A percentile compares a stretch with the other conserved stretches of the same genome.
phyloP scores from a whole-genome alignment of 2,797 vertebrate species.

The Oryzias sinensis region DNA sequence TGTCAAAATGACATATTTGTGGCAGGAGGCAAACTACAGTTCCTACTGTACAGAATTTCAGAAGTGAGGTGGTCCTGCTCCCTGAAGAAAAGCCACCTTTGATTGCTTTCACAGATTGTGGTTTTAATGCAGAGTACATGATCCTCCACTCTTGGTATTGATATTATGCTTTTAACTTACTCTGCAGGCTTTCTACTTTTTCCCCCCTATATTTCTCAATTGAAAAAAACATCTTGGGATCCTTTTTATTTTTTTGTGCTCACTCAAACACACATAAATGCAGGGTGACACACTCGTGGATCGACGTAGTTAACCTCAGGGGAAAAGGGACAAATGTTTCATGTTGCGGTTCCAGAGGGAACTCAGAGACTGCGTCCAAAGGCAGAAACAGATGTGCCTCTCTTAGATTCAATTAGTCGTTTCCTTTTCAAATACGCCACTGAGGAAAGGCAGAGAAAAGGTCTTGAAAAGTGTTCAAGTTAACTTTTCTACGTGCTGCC shows the following conservation, averaged over 20 bases:
- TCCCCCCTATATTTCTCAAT: slow-evolving; percentile 18
- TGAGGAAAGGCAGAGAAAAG: slow-evolving; percentile 44
- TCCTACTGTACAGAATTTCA: slow-evolving; percentile 39
- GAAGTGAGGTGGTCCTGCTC: slow-evolving; percentile 26
- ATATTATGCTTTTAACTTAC: not conserved
- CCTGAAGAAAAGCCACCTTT: slow-evolving; percentile 65
- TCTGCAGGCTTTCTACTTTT: slow-evolving; percentile 3
- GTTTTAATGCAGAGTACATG: slow-evolving; percentile 52
- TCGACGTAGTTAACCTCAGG: slow-evolving; percentile 32
- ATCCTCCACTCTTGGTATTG: slow-evolving; percentile 29
- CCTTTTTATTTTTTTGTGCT: slow-evolving; percentile 33
- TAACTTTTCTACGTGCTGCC: slow-evolving; percentile 13
- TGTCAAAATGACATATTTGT: slow-evolving; percentile 26
- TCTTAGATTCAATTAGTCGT: slow-evolving; percentile 69
- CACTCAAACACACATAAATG: slow-evolving; percentile 23
- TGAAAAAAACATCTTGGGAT: slow-evolving; percentile 51
- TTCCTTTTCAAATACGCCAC: slow-evolving; percentile 42
- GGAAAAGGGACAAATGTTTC: slow-evolving; percentile 65
- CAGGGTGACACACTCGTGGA: slow-evolving; percentile 21
- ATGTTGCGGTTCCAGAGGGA: slow-evolving; percentile 72
- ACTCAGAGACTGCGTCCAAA: slow-evolving; percentile 67
- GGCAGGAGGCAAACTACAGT: slow-evolving; percentile 28
- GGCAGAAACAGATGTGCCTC: slow-evolving; percentile 71
- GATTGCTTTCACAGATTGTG: slow-evolving; percentile 72
- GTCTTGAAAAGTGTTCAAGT: slow-evolving; percentile 28